These are phyloP conservation scores for Asteroscopus sphinx DNA, from an alignment of 2,888 invertebrate species.

Conservation along the genomic window DNA sequence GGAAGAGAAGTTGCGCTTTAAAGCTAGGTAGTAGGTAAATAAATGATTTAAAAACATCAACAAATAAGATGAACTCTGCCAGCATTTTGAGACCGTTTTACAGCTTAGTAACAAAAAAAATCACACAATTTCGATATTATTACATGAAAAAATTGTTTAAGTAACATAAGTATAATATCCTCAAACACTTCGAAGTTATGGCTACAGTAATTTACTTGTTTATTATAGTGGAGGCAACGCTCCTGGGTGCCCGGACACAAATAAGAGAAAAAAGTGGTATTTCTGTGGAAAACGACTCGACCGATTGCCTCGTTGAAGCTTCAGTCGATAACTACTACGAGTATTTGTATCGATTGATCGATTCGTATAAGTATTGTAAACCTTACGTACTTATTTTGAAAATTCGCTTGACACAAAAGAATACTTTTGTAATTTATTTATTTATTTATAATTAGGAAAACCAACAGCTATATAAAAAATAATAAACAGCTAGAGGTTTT, in stretches of 20 bases:
- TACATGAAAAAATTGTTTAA: neutral
- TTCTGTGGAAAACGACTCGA: conserved; percentile 81
- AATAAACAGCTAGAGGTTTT: too few relatives aligned
- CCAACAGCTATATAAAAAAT: too few relatives aligned
- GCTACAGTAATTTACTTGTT: conserved; percentile 72
- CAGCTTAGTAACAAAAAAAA: neutral
- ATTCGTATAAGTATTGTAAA: conserved; percentile 45
- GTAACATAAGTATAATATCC: conserved; percentile 34
- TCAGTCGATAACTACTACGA: conserved; percentile 68
- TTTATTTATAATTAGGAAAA: too few relatives aligned
- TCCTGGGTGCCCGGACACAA: conserved; percentile 78
- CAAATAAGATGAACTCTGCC: neutral
- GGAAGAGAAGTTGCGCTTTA: too few relatives aligned
- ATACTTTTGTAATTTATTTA: conserved; percentile 23
- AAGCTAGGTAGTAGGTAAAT: too few relatives aligned
- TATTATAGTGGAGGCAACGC: conserved; percentile 82
- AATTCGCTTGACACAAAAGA: conserved; percentile 33
- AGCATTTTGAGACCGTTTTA: neutral
- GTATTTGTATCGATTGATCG: conserved; percentile 62
- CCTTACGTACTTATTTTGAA: conserved; percentile 35
- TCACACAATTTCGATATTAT: neutral
- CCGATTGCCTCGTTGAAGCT: conserved; percentile 77
- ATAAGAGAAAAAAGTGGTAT: conserved; percentile 79
- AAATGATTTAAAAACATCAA: neutral
- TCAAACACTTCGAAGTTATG: conserved; percentile 51